Conservation (phyloP, 2,888 invertebrate species). For the Cheilosia impressa region DNA sequence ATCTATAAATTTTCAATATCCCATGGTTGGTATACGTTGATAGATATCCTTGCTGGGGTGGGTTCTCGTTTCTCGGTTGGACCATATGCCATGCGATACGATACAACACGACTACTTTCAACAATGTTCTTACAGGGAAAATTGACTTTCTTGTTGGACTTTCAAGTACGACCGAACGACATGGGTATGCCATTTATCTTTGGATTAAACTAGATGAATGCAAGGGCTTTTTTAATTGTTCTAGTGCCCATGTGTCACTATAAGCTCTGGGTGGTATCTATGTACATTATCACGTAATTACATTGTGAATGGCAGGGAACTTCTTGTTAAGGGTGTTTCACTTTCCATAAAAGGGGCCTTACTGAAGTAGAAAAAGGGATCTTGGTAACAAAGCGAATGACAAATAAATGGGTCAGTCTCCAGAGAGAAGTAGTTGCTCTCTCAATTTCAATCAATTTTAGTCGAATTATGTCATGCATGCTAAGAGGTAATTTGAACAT, state of each 20-base stretch:
- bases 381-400: too few species aligned
- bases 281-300: constrained; percentile 60
- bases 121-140: constrained; percentile 19
- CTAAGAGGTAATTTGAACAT: too few species aligned
- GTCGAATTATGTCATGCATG: too few species aligned
- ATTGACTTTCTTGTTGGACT: constrained; percentile 29
- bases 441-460: too few species aligned
- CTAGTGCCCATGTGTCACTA: constrained; percentile 23
- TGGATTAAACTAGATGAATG: constrained; percentile 51
- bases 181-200: constrained; percentile 53
- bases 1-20: constrained; percentile 61
- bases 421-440: too few species aligned
- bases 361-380: too few species aligned
- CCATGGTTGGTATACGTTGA: constrained; percentile 33
- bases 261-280: constrained; percentile 27
- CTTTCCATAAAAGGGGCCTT: too few species aligned
- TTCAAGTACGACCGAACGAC: not conserved
- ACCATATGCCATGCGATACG: too few species aligned
- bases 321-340: too few species aligned
- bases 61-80: too few species aligned
- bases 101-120: constrained; percentile 14
- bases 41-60: constrained; percentile 35
- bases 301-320: constrained; percentile 2
- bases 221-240: constrained; percentile 60
- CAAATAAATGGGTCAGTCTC: too few species aligned